phyloP scores from a whole-genome alignment of 2,797 vertebrate genomes.

The Glossophaga mutica region DNA sequence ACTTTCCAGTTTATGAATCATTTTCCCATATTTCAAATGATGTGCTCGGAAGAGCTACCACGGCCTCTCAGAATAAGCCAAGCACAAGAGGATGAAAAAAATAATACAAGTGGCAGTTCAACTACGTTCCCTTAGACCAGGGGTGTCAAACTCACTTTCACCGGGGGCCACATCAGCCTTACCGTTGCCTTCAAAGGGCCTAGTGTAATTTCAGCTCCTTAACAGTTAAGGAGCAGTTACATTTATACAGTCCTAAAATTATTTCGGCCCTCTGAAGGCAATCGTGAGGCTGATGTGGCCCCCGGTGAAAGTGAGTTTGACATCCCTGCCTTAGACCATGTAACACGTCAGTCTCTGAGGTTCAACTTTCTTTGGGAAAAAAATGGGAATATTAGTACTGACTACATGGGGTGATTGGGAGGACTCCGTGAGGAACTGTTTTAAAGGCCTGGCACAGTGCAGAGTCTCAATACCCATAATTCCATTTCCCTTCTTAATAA shows the following conservation, averaged over 20 bases:
- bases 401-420: background rate
- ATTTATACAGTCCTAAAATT: too few relatives aligned
- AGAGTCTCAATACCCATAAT: background rate
- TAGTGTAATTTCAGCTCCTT: too few relatives aligned
- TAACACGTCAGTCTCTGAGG: background rate
- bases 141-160: too few relatives aligned
- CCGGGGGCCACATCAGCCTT: too few relatives aligned
- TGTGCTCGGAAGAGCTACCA: background rate
- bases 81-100: background rate
- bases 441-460: background rate
- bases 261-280: too few relatives aligned
- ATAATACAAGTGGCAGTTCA: background rate
- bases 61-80: background rate
- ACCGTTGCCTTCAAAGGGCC: too few relatives aligned
- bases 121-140: background rate
- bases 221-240: too few relatives aligned
- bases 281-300: too few relatives aligned
- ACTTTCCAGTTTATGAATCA: background rate
- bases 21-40: constrained; percentile 10
- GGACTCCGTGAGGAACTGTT: background rate
- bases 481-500: background rate
- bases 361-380: background rate
- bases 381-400: background rate
- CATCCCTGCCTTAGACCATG: background rate
- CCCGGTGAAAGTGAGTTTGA: too few relatives aligned